Evolutionary conservation across 2,113 vertebrate species (phyloP), one percentile per base, ranked within the genome.

Genomic region (Laticauda colubrina): DNA sequence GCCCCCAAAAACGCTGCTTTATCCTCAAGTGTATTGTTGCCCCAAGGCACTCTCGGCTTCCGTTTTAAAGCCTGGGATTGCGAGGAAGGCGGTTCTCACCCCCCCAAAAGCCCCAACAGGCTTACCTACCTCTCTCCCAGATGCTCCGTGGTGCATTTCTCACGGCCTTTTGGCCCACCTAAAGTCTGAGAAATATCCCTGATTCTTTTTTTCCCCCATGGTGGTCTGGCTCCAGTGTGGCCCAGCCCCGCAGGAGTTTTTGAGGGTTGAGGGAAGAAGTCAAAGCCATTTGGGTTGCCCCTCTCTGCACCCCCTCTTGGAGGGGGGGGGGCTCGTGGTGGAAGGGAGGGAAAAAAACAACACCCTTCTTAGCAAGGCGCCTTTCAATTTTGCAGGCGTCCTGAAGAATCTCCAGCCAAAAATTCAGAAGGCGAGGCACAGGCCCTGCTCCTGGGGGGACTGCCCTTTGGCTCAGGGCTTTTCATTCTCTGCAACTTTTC

Each of bases 401-500:
- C 92, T 89, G 90, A 94, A 86, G 3, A 4, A 55, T 15, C 57
- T 34, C 39, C 12, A 86, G 92, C 39, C 86, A 88, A 0, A 0
- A 85, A 89, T 4, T 4, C 0, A 0, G 9, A 59, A 93, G 92
- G 94, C 95, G 96, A 96, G 95, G 96, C 95, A 92, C 93, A 97
- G 95, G 95, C 95, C 92, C 11, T 15, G 45, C 93, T 95, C 93
- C 93, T 55, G 26, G 51, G 34, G 61, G 56, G 2, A 1, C 93
- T 96, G 95, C 94, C 94, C 95, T 95, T 94, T 2, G 0, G 86
- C 94, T 96, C 34, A 29, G 29, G 57, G 75, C 20, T 89, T 85
- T 56, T 94, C 93, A 57, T 94, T 96, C 95, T 97, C 96, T 97
- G 96, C 94, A 96, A 96, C 95, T 95, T 92, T 90, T 96, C 96